Evolutionary conservation across 2,888 invertebrate genomes (phyloP), one percentile per base, ranked within the genome.

Genomic region (Microplitis manilae): DNA sequence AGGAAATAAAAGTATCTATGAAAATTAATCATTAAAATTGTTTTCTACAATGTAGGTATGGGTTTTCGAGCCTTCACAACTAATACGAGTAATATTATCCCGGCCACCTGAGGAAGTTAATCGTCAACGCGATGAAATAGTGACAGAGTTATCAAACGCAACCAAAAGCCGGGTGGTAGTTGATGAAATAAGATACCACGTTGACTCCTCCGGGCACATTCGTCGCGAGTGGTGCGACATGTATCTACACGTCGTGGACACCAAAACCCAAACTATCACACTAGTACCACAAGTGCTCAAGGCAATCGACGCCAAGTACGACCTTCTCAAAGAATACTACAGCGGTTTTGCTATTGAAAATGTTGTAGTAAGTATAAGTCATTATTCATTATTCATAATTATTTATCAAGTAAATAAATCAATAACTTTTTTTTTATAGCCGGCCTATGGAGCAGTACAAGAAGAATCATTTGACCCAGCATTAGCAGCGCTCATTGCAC

Each of bases 391-490:
- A 30, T 30, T 30, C 30, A 30, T 30, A 4, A 30, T 30, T 30
- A 30, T 40, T 40, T 17, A 62, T n/a, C 65, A 65, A 39, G 15
- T 2, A 62, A 61, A n/a, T 39, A 70, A 39, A 5, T 20, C 15
- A 30, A 40, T 68, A 13, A 4, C n/a, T 61, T 67, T 73, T 80
- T 76, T 83, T 69, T 84, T 82, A 41, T 77, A 90, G 90, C 94
- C 94, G 13, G 94, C 94, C 1, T 93, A 93, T 83, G 91, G 93
- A 40, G 92, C 92, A 62, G 92, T 92, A 78, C 92, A 93, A 76
- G 93, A 94, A 80, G 96, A 96, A 85, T 93, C 94, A 71, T 96
- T 97, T 84, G 96, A 97, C 90, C 94, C 96, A 30, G 96, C 96
- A 0, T 90, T 97, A 60, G 96, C 96, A 17, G 96, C 96, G 0